These are phyloP conservation scores for Epinephelus cyanopodus DNA, from an alignment of 2,113 vertebrate genomes.

Conservation along the genomic window DNA sequence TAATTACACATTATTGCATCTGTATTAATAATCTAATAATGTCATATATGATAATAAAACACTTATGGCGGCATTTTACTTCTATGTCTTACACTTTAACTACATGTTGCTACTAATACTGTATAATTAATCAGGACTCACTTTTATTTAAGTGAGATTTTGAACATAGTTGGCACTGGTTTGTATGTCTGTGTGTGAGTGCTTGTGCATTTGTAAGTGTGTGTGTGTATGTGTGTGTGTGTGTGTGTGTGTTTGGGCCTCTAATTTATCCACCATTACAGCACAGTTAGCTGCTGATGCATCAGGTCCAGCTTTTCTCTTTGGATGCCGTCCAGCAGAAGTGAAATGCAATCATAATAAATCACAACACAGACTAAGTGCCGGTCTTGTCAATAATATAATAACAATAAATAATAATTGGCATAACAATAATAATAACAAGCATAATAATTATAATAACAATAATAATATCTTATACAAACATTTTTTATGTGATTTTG, in stretches of 20 bases:
- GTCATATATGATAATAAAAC: background rate
- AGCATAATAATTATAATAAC: background rate
- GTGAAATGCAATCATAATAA: slow-evolving; percentile 29
- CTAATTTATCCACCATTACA: slow-evolving; percentile 9
- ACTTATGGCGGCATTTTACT: background rate
- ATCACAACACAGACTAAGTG: slow-evolving; percentile 22
- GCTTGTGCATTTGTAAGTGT: too few species aligned
- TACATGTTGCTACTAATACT: background rate
- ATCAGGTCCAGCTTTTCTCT: slow-evolving; percentile 12
- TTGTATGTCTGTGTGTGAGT: background rate
- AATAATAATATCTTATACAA: background rate
- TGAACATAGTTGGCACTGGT: background rate
- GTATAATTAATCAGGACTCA: background rate
- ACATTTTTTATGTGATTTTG: background rate
- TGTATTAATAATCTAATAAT: background rate
- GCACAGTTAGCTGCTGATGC: slow-evolving; percentile 30
- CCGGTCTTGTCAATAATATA: slow-evolving; percentile 4
- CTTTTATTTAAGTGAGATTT: too few species aligned
- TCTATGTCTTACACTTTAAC: too few species aligned
- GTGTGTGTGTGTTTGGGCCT: slow-evolving; percentile 12
- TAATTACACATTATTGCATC: background rate
- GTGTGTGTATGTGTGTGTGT: background rate
- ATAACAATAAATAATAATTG: background rate
- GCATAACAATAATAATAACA: background rate
- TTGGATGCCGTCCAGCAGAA: slow-evolving; percentile 28